Percentiles rank a stretch among this genome's conserved stretches.
Evolutionary conservation across 2,113 vertebrate genomes (phyloP).

Genomic region (Typhlomys cinereus): DNA sequence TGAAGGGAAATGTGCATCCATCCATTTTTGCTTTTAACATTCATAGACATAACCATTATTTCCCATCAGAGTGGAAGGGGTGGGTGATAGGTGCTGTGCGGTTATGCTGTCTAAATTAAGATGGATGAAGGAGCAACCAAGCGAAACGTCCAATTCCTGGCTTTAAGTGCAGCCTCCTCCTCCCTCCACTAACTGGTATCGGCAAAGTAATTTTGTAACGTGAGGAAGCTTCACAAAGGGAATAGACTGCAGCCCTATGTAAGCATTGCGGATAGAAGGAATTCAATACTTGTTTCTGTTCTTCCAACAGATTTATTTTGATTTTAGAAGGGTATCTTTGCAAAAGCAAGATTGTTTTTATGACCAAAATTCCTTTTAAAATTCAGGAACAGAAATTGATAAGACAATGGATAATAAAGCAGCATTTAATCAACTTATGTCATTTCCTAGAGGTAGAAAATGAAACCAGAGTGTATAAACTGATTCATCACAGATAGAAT

Average conservation of each 20-base stretch:
- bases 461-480: neutral
- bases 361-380: neutral
- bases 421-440: neutral
- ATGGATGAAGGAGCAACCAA: conserved; percentile 54
- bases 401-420: neutral
- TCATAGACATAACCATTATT: neutral
- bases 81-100: neutral
- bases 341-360: neutral
- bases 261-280: neutral
- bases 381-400: neutral
- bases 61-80: neutral
- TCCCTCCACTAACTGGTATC: neutral
- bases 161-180: neutral
- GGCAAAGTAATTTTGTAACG: conserved; percentile 34
- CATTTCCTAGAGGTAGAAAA: neutral
- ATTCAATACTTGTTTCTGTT: neutral
- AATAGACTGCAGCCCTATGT: neutral
- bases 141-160: conserved; percentile 51
- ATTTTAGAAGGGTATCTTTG: neutral
- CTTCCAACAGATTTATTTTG: neutral
- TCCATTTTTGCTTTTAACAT: conserved; percentile 42
- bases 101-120: conserved; percentile 66
- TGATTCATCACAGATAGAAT: neutral
- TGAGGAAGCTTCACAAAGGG: conserved; percentile 19
- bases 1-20: conserved; percentile 15